Conservation (phyloP, 2,113 vertebrate genomes). For the Proteles cristata region DNA sequence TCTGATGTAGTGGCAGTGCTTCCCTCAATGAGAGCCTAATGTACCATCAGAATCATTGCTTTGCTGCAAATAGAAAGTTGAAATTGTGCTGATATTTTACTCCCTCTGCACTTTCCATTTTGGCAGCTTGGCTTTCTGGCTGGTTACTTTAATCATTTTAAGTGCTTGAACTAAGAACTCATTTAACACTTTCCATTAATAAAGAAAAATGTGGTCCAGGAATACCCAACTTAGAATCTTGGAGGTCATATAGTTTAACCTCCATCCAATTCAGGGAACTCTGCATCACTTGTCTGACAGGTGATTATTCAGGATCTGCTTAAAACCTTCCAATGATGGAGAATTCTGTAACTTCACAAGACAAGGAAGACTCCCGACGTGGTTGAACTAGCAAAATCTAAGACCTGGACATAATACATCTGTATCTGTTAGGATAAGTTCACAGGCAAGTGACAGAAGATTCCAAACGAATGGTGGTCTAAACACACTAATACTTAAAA, state of each 20-base stretch:
- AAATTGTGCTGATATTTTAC: slow-evolving; percentile 75
- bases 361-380: not conserved
- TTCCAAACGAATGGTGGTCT: not conserved
- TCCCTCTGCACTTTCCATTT: slow-evolving; percentile 68
- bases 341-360: not conserved
- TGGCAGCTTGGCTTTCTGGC: slow-evolving; percentile 74
- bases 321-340: not conserved
- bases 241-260: slow-evolving; percentile 54
- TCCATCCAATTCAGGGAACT: slow-evolving; percentile 64
- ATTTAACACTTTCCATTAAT: slow-evolving; percentile 81
- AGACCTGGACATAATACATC: not conserved
- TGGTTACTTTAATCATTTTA: slow-evolving; percentile 82
- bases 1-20: slow-evolving; percentile 36
- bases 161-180: slow-evolving; percentile 80
- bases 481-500: not conserved
- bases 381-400: not conserved
- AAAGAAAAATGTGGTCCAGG: slow-evolving; percentile 78
- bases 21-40: slow-evolving; percentile 61
- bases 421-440: not conserved
- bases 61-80: slow-evolving; percentile 70
- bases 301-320: slow-evolving; percentile 28
- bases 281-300: slow-evolving; percentile 52
- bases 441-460: not conserved
- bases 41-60: slow-evolving; percentile 58
- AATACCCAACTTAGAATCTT: slow-evolving; percentile 71